These are phyloP conservation scores for Ailurus styani DNA, from an alignment of 2,113 vertebrate species.

Conservation along the genomic window DNA sequence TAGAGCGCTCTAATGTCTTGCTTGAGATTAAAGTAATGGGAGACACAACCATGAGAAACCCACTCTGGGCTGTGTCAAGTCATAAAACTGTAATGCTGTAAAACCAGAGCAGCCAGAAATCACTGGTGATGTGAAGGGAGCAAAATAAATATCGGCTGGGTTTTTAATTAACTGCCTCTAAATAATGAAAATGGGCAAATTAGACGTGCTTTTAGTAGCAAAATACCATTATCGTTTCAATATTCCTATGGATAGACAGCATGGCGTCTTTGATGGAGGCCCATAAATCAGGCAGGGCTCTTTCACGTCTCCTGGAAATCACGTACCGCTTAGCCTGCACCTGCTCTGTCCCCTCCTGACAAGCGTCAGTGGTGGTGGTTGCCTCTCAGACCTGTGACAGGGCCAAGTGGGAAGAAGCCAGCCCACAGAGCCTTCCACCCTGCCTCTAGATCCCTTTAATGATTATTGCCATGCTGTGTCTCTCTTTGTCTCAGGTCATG, in stretches of 20 bases:
- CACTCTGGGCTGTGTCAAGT: background rate
- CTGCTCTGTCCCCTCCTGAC: background rate
- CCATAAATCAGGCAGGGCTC: background rate
- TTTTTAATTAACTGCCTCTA: constrained; percentile 71
- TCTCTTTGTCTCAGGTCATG: too few species aligned
- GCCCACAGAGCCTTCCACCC: background rate
- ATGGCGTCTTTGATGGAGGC: background rate
- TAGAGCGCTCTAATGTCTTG: background rate
- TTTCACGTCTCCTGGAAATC: background rate
- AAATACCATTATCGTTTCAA: constrained; percentile 25
- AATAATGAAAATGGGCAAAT: constrained; percentile 69
- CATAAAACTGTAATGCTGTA: constrained; percentile 22
- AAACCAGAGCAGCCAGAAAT: constrained; percentile 22
- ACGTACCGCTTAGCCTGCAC: fast-evolving
- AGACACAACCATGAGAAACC: constrained; percentile 12
- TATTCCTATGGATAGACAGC: background rate
- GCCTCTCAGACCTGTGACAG: background rate
- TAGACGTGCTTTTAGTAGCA: constrained; percentile 34
- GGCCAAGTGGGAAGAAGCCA: background rate
- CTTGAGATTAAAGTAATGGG: constrained; percentile 57
- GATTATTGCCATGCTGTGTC: background rate
- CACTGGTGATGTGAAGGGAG: constrained; percentile 1
- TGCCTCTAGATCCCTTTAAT: background rate
- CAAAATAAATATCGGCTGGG: constrained; percentile 50
- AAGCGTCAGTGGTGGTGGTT: background rate